phyloP scores from a whole-genome alignment of 2,113 vertebrate species.

The Paracanthobrama guichenoti region DNA sequence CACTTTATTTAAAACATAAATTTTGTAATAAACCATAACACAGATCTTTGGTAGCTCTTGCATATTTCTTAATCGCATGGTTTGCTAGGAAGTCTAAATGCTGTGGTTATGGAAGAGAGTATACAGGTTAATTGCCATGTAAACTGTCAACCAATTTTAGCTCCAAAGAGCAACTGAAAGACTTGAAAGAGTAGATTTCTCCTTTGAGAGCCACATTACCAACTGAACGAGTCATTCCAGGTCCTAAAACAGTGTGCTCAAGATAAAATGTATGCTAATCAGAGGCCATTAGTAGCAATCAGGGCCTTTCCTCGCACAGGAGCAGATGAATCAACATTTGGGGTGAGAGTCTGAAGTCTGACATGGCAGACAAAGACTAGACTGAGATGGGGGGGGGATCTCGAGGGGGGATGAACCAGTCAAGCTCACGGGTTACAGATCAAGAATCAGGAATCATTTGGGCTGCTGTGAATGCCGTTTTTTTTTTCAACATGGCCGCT shows the following conservation, averaged over 20 bases:
- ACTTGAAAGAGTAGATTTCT: conserved; percentile 39
- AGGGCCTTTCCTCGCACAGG: conserved; percentile 38
- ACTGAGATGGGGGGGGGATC: conserved; percentile 27
- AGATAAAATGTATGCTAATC: conserved; percentile 56
- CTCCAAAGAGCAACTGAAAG: conserved; percentile 23
- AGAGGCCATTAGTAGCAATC: conserved; percentile 55
- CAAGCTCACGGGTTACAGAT: conserved; percentile 42
- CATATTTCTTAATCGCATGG: neutral
- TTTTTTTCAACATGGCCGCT: conserved; percentile 43
- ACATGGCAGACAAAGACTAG: conserved; percentile 50
- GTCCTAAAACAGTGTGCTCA: conserved; percentile 42
- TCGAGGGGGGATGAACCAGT: neutral
- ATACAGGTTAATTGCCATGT: neutral
- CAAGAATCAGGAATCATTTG: conserved; percentile 57
- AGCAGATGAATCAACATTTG: conserved; percentile 54
- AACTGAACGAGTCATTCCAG: conserved; percentile 36
- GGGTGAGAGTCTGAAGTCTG: conserved; percentile 51
- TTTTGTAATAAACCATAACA: neutral
- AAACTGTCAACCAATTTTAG: conserved; percentile 7
- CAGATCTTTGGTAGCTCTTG: neutral
- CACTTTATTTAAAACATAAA: neutral
- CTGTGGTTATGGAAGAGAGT: neutral
- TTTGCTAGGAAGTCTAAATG: neutral
- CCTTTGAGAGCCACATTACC: conserved; percentile 21
- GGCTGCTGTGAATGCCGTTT: conserved; percentile 41